Conservation (phyloP, 2,888 invertebrate genomes). For the Latrodectus elegans region DNA sequence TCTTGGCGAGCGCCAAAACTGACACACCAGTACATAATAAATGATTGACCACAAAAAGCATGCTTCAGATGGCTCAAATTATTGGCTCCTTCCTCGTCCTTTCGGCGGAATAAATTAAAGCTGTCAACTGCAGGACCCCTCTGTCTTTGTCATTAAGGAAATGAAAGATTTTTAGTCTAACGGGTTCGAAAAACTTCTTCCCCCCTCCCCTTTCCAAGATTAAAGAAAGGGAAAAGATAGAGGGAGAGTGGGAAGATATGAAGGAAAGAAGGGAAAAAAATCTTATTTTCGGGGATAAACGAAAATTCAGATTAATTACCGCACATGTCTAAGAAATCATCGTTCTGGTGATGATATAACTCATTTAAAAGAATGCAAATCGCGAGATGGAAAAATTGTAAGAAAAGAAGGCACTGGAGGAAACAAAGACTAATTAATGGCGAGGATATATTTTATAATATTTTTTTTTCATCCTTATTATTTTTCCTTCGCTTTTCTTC, state of each 20-base stretch:
- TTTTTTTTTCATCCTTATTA: slow-evolving; percentile 36
- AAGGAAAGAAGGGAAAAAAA: slow-evolving; percentile 26
- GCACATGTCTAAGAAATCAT: slow-evolving; percentile 69
- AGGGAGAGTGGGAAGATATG: slow-evolving; percentile 15
- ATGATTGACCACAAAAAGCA: slow-evolving; percentile 68
- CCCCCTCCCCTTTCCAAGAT: slow-evolving; percentile 53
- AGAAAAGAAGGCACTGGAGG: slow-evolving; percentile 61
- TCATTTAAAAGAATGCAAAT: slow-evolving; percentile 69
- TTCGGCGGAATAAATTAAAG: slow-evolving; percentile 64
- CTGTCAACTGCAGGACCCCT: slow-evolving; percentile 63
- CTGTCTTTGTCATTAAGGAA: slow-evolving; percentile 68
- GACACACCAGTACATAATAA: slow-evolving; percentile 63
- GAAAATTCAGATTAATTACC: slow-evolving; percentile 70
- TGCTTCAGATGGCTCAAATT: slow-evolving; percentile 66
- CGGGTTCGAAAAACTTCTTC: slow-evolving; percentile 66
- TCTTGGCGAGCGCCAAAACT: slow-evolving; percentile 19
- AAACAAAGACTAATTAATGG: slow-evolving; percentile 69
- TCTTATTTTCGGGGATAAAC: slow-evolving; percentile 69
- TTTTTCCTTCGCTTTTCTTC: slow-evolving; percentile 35
- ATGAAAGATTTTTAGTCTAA: slow-evolving; percentile 69
- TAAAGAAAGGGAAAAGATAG: slow-evolving; percentile 50
- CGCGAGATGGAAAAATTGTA: slow-evolving; percentile 56
- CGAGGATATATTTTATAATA: slow-evolving; percentile 66
- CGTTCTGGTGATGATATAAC: slow-evolving; percentile 66
- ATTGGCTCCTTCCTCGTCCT: slow-evolving; percentile 48